A percentile compares a stretch with the other conserved stretches of the same genome.
Conservation (phyloP, 2,888 invertebrate species). For the Linnaemya tessellans region DNA sequence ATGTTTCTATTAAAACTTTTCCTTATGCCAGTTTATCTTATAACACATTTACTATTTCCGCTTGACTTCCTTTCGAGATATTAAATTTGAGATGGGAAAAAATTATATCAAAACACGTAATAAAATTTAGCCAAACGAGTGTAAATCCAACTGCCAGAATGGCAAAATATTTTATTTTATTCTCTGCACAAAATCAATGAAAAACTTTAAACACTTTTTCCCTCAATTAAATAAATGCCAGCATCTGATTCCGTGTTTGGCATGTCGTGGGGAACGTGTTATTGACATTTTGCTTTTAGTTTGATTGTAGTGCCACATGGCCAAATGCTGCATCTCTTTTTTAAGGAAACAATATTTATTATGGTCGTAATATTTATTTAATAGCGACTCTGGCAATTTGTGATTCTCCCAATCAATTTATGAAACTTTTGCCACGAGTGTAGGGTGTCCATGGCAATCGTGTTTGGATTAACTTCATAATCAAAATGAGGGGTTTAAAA, state of each 20-base stretch:
- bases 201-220: not conserved
- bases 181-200: not conserved
- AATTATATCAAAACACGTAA: not conserved
- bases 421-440: constrained; percentile 37
- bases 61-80: constrained; percentile 32
- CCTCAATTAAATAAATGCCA: not conserved
- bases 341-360: constrained; percentile 25
- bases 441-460: too few relatives aligned
- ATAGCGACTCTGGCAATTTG: constrained; percentile 15
- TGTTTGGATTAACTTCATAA: too few relatives aligned
- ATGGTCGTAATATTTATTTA: constrained; percentile 16
- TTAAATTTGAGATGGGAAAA: constrained; percentile 11
- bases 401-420: not conserved
- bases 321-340: not conserved
- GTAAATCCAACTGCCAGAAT: constrained; percentile 39
- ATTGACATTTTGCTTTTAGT: constrained; percentile 37
- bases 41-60: constrained; percentile 42
- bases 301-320: constrained; percentile 11
- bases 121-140: not conserved
- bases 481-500: too few relatives aligned
- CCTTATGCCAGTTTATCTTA: not conserved
- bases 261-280: constrained; percentile 34
- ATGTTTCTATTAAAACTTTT: not conserved
- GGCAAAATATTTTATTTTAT: constrained; percentile 22
- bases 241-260: constrained; percentile 16